A percentile compares a stretch with the other conserved stretches of the same genome.
Conservation (phyloP, 1,140 invertebrate species). For the Drosophila triauraria region DNA sequence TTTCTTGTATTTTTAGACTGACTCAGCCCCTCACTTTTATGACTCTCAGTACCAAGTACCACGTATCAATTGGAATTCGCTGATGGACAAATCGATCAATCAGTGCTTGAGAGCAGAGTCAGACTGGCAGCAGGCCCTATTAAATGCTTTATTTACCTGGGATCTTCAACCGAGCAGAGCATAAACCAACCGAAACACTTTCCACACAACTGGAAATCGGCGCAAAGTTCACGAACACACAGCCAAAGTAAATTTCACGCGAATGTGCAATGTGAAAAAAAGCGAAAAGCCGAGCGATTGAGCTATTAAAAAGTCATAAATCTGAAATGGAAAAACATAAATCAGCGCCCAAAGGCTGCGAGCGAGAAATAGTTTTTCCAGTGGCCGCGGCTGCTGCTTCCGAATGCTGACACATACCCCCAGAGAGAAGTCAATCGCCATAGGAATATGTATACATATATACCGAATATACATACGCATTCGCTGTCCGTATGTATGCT, state of each 20-base stretch:
- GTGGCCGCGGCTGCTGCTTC: slow-evolving; percentile 35
- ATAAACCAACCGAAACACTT: slow-evolving; percentile 51
- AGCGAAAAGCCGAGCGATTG: slow-evolving; percentile 63
- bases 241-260: slow-evolving; percentile 76
- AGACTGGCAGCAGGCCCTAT: slow-evolving; percentile 41
- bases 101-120: slow-evolving; percentile 12
- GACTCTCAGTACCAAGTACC: not conserved
- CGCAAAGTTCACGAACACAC: slow-evolving; percentile 69
- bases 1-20: slow-evolving; percentile 41
- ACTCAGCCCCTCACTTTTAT: slow-evolving; percentile 41
- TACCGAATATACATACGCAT: not conserved
- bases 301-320: slow-evolving; percentile 83
- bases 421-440: slow-evolving; percentile 27
- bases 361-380: slow-evolving; percentile 73
- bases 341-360: slow-evolving; percentile 68
- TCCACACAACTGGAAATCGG: slow-evolving; percentile 54
- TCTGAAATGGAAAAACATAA: slow-evolving; percentile 83
- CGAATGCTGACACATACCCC: slow-evolving; percentile 58
- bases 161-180: slow-evolving; percentile 33
- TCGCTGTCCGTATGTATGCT: slow-evolving; percentile 14
- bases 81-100: slow-evolving; percentile 50
- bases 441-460: slow-evolving; percentile 15
- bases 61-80: slow-evolving; percentile 29
- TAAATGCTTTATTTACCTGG: slow-evolving; percentile 55
- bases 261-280: slow-evolving; percentile 72